Percentiles rank a stretch among this genome's conserved stretches.
These are phyloP conservation scores for Apocheima hispidaria DNA, from an alignment of 2,888 invertebrate species.

Conservation along the genomic window DNA sequence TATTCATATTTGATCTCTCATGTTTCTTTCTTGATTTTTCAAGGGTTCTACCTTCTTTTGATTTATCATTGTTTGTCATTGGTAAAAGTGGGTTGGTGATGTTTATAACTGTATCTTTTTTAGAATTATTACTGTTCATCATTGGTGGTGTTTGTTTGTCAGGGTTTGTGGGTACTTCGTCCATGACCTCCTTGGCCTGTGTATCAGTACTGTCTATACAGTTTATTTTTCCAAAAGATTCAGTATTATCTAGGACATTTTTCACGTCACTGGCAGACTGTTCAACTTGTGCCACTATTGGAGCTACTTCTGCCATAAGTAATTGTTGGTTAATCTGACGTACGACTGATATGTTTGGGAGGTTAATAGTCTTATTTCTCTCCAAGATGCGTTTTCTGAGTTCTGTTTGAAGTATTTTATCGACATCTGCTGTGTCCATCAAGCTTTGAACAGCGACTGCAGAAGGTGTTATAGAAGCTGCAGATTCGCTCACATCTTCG, in stretches of 20 bases:
- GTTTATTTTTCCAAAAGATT: background rate
- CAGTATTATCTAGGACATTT: background rate
- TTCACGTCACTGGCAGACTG: background rate
- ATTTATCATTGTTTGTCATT: slow-evolving; percentile 4
- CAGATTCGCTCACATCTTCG: slow-evolving; percentile 16
- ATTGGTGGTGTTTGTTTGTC: background rate
- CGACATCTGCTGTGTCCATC: slow-evolving; percentile 49
- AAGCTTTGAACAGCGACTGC: slow-evolving; percentile 63
- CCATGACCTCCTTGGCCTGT: background rate
- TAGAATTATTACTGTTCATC: background rate
- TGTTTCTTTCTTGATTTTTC: slow-evolving; percentile 19
- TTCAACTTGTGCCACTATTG: slow-evolving; percentile 54
- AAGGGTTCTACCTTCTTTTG: slow-evolving; percentile 2
- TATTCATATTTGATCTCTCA: background rate
- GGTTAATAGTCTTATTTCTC: slow-evolving; percentile 65
- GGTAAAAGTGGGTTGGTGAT: background rate
- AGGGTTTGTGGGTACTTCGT: background rate
- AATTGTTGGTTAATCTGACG: slow-evolving; percentile 69
- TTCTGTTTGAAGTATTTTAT: slow-evolving; percentile 36
- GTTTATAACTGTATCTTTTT: background rate
- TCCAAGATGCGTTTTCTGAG: slow-evolving; percentile 47
- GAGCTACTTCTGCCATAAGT: slow-evolving; percentile 70
- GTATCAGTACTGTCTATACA: background rate
- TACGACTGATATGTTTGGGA: slow-evolving; percentile 68
- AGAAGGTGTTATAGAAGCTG: slow-evolving; percentile 57